phyloP scores from a whole-genome alignment of 2,888 invertebrate species.

The Dioctria rufipes region DNA sequence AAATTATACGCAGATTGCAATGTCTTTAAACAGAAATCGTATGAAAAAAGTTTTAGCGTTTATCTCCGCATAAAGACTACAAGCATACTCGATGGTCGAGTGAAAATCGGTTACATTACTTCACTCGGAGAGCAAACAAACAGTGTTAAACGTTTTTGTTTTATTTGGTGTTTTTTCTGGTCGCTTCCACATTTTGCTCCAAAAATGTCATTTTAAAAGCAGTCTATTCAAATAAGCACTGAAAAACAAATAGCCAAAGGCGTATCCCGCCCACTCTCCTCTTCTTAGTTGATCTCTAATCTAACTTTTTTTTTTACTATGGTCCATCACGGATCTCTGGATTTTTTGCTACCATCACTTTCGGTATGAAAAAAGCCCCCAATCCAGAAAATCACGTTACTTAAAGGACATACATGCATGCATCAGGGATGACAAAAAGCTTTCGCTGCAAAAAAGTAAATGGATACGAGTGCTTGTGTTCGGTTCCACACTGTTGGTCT shows the following conservation, averaged over 20 bases:
- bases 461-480: constrained; percentile 28
- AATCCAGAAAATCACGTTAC: constrained; percentile 46
- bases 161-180: background rate
- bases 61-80: too few species aligned
- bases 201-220: constrained; percentile 21
- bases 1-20: too few species aligned
- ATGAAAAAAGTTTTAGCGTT: too few species aligned
- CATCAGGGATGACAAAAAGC: constrained; percentile 45
- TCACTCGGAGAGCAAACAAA: background rate
- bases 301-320: constrained; percentile 9
- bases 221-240: constrained; percentile 39
- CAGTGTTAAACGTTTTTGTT: constrained; percentile 5
- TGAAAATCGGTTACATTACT: background rate
- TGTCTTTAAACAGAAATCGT: too few species aligned
- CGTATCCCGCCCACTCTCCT: constrained; percentile 23
- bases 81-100: too few species aligned
- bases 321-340: constrained; percentile 16
- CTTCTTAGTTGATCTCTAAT: constrained; percentile 43
- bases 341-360: constrained; percentile 17
- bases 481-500: constrained; percentile 28
- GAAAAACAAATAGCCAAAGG: constrained; percentile 37
- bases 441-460: constrained; percentile 30
- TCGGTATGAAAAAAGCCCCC: background rate
- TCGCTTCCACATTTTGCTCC: background rate
- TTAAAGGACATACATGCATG: constrained; percentile 45